Conservation (phyloP, 1,140 invertebrate species). For the Drosophila nikananu region DNA sequence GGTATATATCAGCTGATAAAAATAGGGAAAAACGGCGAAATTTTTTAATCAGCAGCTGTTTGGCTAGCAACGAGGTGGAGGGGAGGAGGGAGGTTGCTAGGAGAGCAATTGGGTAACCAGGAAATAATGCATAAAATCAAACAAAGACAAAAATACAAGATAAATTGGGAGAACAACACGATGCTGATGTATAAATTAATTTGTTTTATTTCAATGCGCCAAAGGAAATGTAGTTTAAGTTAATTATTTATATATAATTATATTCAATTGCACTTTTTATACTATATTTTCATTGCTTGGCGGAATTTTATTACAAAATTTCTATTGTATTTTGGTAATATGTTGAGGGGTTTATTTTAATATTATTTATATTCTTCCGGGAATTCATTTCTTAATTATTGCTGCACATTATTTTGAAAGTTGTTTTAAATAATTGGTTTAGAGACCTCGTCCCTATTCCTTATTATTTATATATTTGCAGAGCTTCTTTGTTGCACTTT, state of each 20-base stretch:
- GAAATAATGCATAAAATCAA: conserved; percentile 29
- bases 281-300: background rate
- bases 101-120: conserved; percentile 18
- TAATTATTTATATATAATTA: background rate
- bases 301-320: background rate
- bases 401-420: too few species aligned
- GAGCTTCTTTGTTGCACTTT: background rate
- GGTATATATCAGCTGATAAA: conserved; percentile 43
- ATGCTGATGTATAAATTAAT: background rate
- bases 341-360: background rate
- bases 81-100: background rate
- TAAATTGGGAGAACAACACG: background rate
- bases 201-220: conserved; percentile 1
- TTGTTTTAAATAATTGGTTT: too few species aligned
- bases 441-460: too few species aligned
- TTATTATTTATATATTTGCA: background rate
- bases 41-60: conserved; percentile 16
- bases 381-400: too few species aligned
- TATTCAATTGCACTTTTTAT: background rate
- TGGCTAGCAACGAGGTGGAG: too few species aligned
- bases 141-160: background rate
- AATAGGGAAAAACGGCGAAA: conserved; percentile 11
- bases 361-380: background rate
- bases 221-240: background rate
- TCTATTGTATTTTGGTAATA: background rate